These are phyloP conservation scores for Atherinomorus stipes DNA, from an alignment of 2,113 vertebrate species.

Conservation along the genomic window DNA sequence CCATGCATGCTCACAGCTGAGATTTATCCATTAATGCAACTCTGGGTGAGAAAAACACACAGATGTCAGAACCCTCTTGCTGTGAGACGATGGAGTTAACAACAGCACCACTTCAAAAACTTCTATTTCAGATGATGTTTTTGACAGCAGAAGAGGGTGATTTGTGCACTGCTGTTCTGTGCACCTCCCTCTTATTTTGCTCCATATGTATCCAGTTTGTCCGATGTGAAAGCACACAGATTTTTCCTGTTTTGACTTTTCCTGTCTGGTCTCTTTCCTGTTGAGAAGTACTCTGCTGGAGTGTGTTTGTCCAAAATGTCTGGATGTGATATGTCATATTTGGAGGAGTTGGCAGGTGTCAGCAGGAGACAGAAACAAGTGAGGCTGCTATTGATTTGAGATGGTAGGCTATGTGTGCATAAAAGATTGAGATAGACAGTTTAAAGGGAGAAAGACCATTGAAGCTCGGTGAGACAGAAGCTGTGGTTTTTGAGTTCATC, in stretches of 20 bases:
- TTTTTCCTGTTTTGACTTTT: conserved; percentile 63
- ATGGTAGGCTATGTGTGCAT: conserved; percentile 18
- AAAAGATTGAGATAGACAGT: conserved; percentile 20
- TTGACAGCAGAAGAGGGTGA: conserved; percentile 33
- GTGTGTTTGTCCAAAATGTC: conserved; percentile 33
- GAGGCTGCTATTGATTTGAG: conserved; percentile 47
- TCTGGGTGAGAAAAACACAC: background rate
- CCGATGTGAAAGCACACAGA: conserved; percentile 18
- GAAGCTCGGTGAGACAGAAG: conserved; percentile 62
- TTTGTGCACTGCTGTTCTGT: background rate
- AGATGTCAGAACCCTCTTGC: background rate
- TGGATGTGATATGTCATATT: conserved; percentile 18
- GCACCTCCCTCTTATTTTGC: background rate
- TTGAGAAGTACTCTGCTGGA: conserved; percentile 9
- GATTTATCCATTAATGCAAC: background rate
- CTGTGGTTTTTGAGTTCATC: conserved; percentile 45
- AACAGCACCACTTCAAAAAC: background rate
- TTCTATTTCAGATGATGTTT: conserved; percentile 7
- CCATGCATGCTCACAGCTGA: background rate
- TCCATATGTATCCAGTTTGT: conserved; percentile 28
- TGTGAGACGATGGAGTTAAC: no score
- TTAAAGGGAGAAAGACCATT: conserved; percentile 35
- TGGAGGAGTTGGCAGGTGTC: conserved; percentile 39
- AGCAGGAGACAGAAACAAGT: conserved; percentile 43
- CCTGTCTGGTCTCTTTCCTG: conserved; percentile 42